Evolutionary conservation across 37 sponge, comb jelly and placozoan species (phyloP).

Genomic region (Mnemiopsis leidyi): DNA sequence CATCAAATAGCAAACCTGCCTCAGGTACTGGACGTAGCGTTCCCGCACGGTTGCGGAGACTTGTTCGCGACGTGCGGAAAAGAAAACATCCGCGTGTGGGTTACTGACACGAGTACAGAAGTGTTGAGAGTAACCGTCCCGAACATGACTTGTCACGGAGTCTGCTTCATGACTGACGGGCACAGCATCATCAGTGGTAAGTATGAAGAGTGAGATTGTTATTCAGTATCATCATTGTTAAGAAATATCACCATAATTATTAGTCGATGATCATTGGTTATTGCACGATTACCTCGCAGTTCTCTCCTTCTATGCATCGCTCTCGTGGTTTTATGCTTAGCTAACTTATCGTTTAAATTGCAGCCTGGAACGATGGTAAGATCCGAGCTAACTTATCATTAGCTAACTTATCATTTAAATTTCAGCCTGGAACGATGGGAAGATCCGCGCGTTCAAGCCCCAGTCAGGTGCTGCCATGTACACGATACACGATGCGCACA

Average conservation of each 20-base stretch:
- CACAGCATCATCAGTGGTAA: constrained; percentile 90
- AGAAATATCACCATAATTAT: too few relatives aligned
- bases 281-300: too few relatives aligned
- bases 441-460: constrained; percentile 88
- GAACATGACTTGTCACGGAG: constrained; percentile 87
- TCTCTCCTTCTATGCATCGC: too few relatives aligned
- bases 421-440: constrained; percentile 97
- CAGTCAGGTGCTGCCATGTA: constrained; percentile 85
- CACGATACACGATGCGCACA: constrained; percentile 95
- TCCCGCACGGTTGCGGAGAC: constrained; percentile 64
- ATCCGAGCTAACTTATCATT: too few relatives aligned
- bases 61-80: constrained; percentile 94
- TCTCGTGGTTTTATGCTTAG: too few relatives aligned
- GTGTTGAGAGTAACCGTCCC: constrained; percentile 81
- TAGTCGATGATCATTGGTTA: too few relatives aligned
- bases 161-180: constrained; percentile 84
- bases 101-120: constrained; percentile 84
- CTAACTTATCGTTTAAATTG: too few relatives aligned
- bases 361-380: constrained; percentile 99
- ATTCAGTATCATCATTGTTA: too few relatives aligned
- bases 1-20: too few relatives aligned
- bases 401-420: too few relatives aligned
- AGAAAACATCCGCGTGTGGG: constrained; percentile 94
- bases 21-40: constrained; percentile 28
- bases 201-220: too few relatives aligned